Evolutionary conservation across 92 coral and sea anemone species (phyloP).

Genomic region (Nematostella vectensis): DNA sequence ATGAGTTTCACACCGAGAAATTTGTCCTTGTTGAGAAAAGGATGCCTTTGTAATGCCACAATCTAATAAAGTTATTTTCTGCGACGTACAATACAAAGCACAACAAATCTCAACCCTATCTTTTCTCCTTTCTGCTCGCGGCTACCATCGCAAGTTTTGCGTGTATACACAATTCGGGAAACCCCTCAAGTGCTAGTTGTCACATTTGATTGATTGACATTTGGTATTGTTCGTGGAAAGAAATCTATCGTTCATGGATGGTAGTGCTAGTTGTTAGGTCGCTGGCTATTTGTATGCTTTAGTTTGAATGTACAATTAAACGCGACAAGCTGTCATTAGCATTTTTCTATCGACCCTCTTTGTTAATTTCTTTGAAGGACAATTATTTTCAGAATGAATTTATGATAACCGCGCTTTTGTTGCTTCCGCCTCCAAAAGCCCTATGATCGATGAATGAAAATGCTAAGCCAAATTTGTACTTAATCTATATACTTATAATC

Average conservation of each 20-base stretch:
- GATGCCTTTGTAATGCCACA: too few relatives aligned
- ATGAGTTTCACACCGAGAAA: too few relatives aligned
- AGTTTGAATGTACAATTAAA: slow-evolving; percentile 9
- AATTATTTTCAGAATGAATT: slow-evolving; percentile 1
- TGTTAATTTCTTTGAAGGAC: not conserved
- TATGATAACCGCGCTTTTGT: too few relatives aligned
- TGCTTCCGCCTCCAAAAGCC: too few relatives aligned
- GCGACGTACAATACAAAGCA: too few relatives aligned
- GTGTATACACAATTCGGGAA: slow-evolving; percentile 46
- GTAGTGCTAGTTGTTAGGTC: slow-evolving; percentile 18
- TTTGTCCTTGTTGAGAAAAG: too few relatives aligned
- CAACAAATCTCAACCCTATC: too few relatives aligned
- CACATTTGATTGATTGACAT: slow-evolving; percentile 53
- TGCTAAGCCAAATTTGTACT: too few relatives aligned
- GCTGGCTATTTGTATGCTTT: slow-evolving; percentile 5
- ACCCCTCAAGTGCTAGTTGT: slow-evolving; percentile 61
- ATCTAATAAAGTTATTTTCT: too few relatives aligned
- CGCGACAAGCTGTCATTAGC: slow-evolving; percentile 8
- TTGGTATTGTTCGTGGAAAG: slow-evolving; percentile 8
- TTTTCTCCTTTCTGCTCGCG: not conserved
- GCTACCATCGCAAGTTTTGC: not conserved
- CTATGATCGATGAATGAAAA: too few relatives aligned
- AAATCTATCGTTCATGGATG: too few relatives aligned
- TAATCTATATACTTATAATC: too few relatives aligned
- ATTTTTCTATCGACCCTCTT: not conserved